phyloP scores from a whole-genome alignment of 2,888 invertebrate genomes.

The Smittia sp. region DNA sequence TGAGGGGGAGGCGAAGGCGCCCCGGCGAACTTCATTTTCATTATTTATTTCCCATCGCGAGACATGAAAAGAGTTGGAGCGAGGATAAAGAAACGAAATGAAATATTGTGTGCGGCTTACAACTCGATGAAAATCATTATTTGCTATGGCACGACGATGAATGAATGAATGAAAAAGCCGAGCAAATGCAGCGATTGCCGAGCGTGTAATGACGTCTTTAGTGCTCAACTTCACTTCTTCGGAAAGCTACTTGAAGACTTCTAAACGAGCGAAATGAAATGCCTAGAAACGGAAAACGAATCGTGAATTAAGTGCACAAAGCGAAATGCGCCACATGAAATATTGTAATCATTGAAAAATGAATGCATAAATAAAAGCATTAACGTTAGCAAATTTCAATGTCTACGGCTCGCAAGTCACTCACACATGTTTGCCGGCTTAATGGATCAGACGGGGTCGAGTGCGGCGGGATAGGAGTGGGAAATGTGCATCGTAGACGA shows the following conservation, averaged over 20 bases:
- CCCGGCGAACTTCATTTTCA: neutral
- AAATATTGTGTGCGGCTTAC: too few relatives aligned
- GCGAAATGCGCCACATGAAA: conserved; percentile 31
- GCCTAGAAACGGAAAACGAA: neutral
- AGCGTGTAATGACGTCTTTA: neutral
- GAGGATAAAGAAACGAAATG: too few relatives aligned
- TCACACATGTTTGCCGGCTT: conserved; percentile 13
- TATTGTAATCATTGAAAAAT: conserved; percentile 34
- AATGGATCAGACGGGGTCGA: conserved; percentile 34
- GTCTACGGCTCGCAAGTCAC: conserved; percentile 6
- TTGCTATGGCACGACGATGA: neutral
- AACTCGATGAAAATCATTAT: neutral
- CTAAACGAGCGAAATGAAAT: neutral
- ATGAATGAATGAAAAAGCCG: neutral
- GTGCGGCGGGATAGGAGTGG: neutral
- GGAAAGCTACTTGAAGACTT: neutral
- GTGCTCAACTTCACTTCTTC: neutral
- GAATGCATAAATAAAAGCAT: conserved; percentile 28
- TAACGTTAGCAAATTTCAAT: conserved; percentile 32
- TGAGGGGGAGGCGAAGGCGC: neutral
- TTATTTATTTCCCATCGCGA: neutral
- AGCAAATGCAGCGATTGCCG: conserved; percentile 1
- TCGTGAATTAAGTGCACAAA: neutral
- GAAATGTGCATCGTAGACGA: neutral
- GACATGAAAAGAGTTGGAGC: too few relatives aligned